phyloP scores from a whole-genome alignment of 2,113 vertebrate genomes.

The Malurus alboscapulatus region DNA sequence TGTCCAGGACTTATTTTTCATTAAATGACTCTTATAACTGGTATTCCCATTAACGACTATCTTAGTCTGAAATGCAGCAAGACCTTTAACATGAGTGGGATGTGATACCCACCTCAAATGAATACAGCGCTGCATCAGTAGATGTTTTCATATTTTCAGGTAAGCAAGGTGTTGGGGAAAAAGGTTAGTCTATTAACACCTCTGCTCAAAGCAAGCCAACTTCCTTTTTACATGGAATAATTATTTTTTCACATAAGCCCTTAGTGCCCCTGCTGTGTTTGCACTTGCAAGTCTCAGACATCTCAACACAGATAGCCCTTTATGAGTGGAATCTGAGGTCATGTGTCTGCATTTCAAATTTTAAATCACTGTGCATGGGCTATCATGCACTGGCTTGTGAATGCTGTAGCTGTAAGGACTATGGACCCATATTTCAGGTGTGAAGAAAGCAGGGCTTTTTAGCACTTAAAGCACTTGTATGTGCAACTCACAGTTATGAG shows the following conservation, averaged over 20 bases:
- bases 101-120: not conserved
- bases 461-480: conserved; percentile 10
- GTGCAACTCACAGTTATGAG: not conserved
- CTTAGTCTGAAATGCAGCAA: not conserved
- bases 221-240: conserved; percentile 57
- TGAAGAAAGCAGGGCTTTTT: conserved; percentile 28
- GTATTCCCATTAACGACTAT: conserved; percentile 20
- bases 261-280: conserved; percentile 52
- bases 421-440: not conserved
- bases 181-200: conserved; percentile 59
- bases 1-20: conserved; percentile 22
- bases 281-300: conserved; percentile 39
- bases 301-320: conserved; percentile 44
- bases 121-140: not conserved
- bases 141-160: conserved; percentile 46
- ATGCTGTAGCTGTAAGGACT: conserved; percentile 8
- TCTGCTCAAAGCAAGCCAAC: conserved; percentile 38
- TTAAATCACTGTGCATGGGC: not conserved
- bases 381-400: not conserved
- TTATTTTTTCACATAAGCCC: conserved; percentile 47
- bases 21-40: conserved; percentile 30
- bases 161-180: conserved; percentile 15
- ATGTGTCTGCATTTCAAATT: conserved; percentile 25
- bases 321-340: conserved; percentile 39
- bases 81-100: not conserved